phyloP scores from a whole-genome alignment of 2,888 invertebrate genomes.

The Ormyrus labotus region DNA sequence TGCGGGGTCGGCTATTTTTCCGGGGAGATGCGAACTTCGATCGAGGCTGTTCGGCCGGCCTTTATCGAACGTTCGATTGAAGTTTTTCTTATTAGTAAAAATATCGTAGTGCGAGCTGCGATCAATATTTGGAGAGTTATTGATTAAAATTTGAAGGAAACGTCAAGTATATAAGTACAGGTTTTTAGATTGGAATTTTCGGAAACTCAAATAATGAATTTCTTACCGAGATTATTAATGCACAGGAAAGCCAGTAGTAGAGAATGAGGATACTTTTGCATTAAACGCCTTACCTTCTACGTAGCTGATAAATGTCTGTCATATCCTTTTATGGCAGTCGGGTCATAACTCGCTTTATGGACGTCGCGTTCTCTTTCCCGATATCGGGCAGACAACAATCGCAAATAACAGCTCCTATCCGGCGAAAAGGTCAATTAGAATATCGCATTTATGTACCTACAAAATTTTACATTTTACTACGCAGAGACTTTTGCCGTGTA shows the following conservation, averaged over 20 bases:
- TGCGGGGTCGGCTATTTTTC: constrained; percentile 20
- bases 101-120: too few relatives aligned
- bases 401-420: constrained; percentile 64
- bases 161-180: too few relatives aligned
- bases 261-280: constrained; percentile 32
- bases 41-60: too few relatives aligned
- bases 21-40: too few relatives aligned
- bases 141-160: too few relatives aligned
- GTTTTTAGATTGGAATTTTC: too few relatives aligned
- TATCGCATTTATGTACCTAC: constrained; percentile 37
- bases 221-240: neutral
- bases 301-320: constrained; percentile 71
- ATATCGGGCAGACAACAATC: constrained; percentile 67
- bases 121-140: too few relatives aligned
- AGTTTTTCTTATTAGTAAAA: too few relatives aligned
- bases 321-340: constrained; percentile 70
- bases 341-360: constrained; percentile 71
- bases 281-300: constrained; percentile 61
- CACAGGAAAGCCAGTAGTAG: constrained; percentile 3
- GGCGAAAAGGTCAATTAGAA: constrained; percentile 51
- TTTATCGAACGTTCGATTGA: too few relatives aligned
- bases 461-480: constrained; percentile 15
- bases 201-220: too few relatives aligned
- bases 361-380: constrained; percentile 60
- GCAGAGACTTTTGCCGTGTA: too few relatives aligned